A percentile compares a stretch with the other conserved stretches of the same genome.
Conservation (phyloP, 2,797 vertebrate genomes). For the Pantherophis vulpinus region DNA sequence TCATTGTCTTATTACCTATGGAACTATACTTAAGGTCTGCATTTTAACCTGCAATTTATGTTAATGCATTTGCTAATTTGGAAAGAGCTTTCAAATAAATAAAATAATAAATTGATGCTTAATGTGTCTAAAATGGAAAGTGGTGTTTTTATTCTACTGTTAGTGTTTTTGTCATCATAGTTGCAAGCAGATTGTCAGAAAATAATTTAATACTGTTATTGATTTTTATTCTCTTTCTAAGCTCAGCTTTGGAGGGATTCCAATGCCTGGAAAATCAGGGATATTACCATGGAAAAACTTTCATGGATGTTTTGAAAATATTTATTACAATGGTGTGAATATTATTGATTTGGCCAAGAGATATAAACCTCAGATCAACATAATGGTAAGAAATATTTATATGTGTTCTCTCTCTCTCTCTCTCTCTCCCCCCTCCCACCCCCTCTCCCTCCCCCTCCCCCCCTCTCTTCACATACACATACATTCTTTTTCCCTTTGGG, state of each 20-base stretch:
- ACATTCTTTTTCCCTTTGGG: neutral
- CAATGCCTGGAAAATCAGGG: constrained; percentile 73
- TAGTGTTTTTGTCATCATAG: constrained; percentile 35
- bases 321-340: constrained; percentile 83
- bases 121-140: neutral
- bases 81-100: neutral
- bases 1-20: neutral
- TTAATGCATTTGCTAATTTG: neutral
- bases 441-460: too few relatives aligned
- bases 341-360: constrained; percentile 80
- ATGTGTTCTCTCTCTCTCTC: too few relatives aligned
- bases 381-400: constrained; percentile 74
- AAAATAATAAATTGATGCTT: neutral
- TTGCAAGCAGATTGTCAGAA: constrained; percentile 53
- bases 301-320: constrained; percentile 91
- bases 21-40: neutral
- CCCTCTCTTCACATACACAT: neutral
- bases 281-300: constrained; percentile 76
- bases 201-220: constrained; percentile 73
- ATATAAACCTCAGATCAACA: constrained; percentile 75
- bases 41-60: constrained; percentile 32
- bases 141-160: constrained; percentile 4
- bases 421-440: neutral
- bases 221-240: constrained; percentile 81
- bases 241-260: constrained; percentile 88